Evolutionary conservation across 2,888 invertebrate genomes (phyloP), one percentile per base, ranked within the genome.

Genomic region (Cheilosia grossa): DNA sequence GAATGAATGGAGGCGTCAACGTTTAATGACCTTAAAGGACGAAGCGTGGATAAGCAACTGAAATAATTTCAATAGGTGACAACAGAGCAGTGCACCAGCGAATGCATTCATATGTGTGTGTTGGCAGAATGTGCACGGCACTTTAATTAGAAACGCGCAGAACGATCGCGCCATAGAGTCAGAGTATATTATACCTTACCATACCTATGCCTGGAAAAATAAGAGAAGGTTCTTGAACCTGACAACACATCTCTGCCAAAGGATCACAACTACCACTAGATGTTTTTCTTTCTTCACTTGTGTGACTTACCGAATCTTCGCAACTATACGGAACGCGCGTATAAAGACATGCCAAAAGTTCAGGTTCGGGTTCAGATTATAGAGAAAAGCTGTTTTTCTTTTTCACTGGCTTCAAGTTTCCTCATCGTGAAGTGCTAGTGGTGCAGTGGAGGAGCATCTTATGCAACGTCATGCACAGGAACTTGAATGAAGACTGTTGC

Each of bases 1-100:
- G 75, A 80, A 66, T 70, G 83, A 86, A 78, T 86, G 87, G 75
- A 75, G 82, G 87, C 79, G 82, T 82, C 82, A 87, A 88, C 88
- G 89, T 89, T 89, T 88, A 90, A 90, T 89, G 89, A 89, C 90
- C 89, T 89, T 89, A 88, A 89, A 89, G 89, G 90, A 90, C 90
- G 89, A 86, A 88, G 86, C 87, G 83, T 83, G 74, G 80, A 75
- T 80, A 80, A 80, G 83, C 64, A 83, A 83, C 74, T 80, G 74
- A 83, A 83, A 83, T 80, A 80, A 83, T 80, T 83, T 83, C 80
- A 83, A 83, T 83, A 83, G 73, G 73, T 74, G 79, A 79, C 58
- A 51, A 77, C 58, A 33, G 49, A 27, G 21, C 24, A 51, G 10
- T 51, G 21, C 49, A 49, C 21, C 24, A 24, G 13, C 51, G 21